Base-by-base conservation (phyloP, 1,140 invertebrate genomes). In the Dinothrombium tinctorium region DNA sequence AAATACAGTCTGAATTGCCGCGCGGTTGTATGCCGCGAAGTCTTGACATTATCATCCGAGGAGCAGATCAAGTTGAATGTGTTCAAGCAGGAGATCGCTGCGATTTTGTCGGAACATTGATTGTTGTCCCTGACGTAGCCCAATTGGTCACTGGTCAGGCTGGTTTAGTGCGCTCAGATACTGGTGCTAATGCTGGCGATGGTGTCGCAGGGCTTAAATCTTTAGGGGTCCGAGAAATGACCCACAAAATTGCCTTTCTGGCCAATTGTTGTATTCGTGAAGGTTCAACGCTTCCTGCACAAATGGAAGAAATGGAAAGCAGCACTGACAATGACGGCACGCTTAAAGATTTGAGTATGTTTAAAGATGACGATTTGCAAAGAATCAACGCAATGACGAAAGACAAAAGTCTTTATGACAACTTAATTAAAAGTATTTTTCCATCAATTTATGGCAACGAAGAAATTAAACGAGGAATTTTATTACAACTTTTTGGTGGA, bases 401-500 rank as follows among this genome's bases (percentile, higher is more conserved):
- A 43, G 92, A 98, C 54, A 74, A 74, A 48, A 81, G 87, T 60
- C 59, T 99, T 0, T 92, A 89, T 55, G 66, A 76, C 25, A 95
- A 98, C 59, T 62, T 99, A 8, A 82, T 84, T 14, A 69, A 69
- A 19, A 87, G 83, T 53, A 63, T 99, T 6, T 99, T 99, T 54
- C 89, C 94, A 0, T 80, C 87, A 11, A 83, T 99, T 54, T 87
- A 96, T 56, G 94, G 92, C 33, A 94, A 87, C 59, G 90, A 95
- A 48, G 89, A 99, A 60, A 79, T 99, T 0, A 99, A 99, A 56
- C 68, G 81, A 45, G 94, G 73, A 2, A 75, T 98, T 41, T 62
- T 95, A 1, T 57, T 99, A 7, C 95, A 98, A 82, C 56, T 98
- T 20, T 96, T 99, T 63, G 90, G 92, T 26, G 94, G 94, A 2